Evolutionary conservation across 1,140 invertebrate genomes (phyloP), one percentile per base, ranked within the genome.

Genomic region (Plectrocnemia conspersa): DNA sequence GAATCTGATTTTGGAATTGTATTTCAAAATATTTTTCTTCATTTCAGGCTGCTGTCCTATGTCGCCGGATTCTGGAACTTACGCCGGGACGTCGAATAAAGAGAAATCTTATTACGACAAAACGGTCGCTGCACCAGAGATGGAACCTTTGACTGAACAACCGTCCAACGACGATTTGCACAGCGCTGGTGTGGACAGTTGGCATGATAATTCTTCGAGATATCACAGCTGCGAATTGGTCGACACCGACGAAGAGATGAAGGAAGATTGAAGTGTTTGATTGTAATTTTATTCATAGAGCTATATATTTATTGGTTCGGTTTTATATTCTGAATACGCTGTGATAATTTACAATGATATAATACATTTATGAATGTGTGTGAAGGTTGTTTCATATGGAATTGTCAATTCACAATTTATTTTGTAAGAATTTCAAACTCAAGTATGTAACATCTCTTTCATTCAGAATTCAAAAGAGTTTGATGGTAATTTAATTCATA

Each of bases 141-240:
- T 81, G 77, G 75, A 78, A 24, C 79, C 79, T 0, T 64, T 82
- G 9, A 82, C 79, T 2, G 79, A 82, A 61, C 65, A 80, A 16
- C 77, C 79, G 0, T 85, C 82, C 0, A 79, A 72, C 11, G 83
- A 85, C 54, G 83, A 85, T 62, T 64, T 85, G 3, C 79, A 79
- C 0, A 77, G 78, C 18, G 81, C 79, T 4, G 79, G 79, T 19
- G 75, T 82, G 1, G 83, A 86, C 61, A 83, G 79, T 62, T 85
- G 83, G 76, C 72, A 83, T 2, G 84, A 86, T 58, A 83, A 82
- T 0, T 84, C 82, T 22, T 85, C 83, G 32, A 85, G 86, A 64
- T 86, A 85, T 63, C 83, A 86, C 65, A 85, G 72, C 63, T 85
- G 83, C 56, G 83, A 86, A 66, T 74, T 83, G 9, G 82, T 83